Evolutionary conservation across 1,140 invertebrate genomes (phyloP).

Genomic region (Cecropterus lyciades): DNA sequence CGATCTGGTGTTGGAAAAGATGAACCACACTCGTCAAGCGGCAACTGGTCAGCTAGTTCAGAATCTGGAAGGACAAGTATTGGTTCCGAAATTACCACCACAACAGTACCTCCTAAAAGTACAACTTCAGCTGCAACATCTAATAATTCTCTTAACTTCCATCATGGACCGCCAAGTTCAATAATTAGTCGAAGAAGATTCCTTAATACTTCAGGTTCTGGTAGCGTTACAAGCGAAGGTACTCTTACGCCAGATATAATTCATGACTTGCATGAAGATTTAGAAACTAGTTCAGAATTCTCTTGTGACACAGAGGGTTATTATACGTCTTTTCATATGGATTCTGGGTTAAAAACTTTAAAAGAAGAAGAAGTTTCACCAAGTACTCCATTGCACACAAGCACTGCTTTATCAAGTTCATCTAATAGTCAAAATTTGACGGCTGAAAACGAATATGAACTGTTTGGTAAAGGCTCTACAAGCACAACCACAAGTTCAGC

Average conservation of each 20-base stretch:
- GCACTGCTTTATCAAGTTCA: constrained; percentile 85
- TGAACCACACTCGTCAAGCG: constrained; percentile 94
- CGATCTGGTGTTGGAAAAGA: constrained; percentile 86
- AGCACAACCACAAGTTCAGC: constrained; percentile 95
- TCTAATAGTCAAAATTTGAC: constrained; percentile 86
- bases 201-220: constrained; percentile 90
- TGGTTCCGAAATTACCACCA: constrained; percentile 91
- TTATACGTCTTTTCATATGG: constrained; percentile 98
- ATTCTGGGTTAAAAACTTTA: constrained; percentile 95
- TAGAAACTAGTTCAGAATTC: constrained; percentile 96
- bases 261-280: constrained; percentile 90
- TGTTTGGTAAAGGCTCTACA: constrained; percentile 94
- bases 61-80: constrained; percentile 94
- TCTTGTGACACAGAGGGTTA: constrained; percentile 98
- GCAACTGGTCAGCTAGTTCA: constrained; percentile 97
- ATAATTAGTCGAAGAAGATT: constrained; percentile 87
- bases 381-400: constrained; percentile 86
- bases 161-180: constrained; percentile 88
- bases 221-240: constrained; percentile 93
- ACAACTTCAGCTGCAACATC: constrained; percentile 88
- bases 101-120: constrained; percentile 89
- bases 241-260: constrained; percentile 93
- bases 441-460: constrained; percentile 94
- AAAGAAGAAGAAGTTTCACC: constrained; percentile 90
- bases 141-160: constrained; percentile 86